These are phyloP conservation scores for Catocala fraxini DNA, from an alignment of 2,888 invertebrate genomes.

Conservation along the genomic window DNA sequence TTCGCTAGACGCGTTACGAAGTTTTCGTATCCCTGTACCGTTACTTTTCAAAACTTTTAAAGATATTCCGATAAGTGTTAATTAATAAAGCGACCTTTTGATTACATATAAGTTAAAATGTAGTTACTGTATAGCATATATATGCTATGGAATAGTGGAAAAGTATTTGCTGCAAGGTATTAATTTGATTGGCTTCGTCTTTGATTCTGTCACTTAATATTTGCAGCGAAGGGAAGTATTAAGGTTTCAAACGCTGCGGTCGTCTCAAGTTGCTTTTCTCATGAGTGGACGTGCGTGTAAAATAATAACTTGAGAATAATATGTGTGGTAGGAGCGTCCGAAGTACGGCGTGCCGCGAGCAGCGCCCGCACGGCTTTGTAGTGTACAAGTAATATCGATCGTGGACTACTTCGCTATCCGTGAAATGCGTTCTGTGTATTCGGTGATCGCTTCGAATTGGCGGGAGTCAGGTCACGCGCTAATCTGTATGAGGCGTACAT, in stretches of 20 bases:
- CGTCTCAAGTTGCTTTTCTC: constrained; percentile 87
- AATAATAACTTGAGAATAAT: constrained; percentile 86
- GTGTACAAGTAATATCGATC: constrained; percentile 81
- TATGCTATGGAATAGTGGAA: constrained; percentile 64
- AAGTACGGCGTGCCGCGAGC: constrained; percentile 70
- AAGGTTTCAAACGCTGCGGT: constrained; percentile 87
- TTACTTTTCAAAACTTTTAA: constrained; percentile 54
- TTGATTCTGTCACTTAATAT: constrained; percentile 85
- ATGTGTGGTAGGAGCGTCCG: constrained; percentile 79
- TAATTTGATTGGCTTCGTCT: constrained; percentile 71
- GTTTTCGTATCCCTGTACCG: constrained; percentile 59
- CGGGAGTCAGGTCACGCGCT: constrained; percentile 69
- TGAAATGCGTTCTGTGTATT: constrained; percentile 76
- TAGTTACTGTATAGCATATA: constrained; percentile 16
- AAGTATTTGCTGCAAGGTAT: constrained; percentile 68
- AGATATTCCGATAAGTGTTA: constrained; percentile 20
- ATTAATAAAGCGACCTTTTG: constrained; percentile 21
- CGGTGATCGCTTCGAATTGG: constrained; percentile 78
- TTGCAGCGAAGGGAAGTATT: constrained; percentile 87
- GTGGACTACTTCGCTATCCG: constrained; percentile 73
- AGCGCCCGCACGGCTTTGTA: constrained; percentile 72
- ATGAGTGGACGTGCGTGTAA: constrained; percentile 87
- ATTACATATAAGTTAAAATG: constrained; percentile 14
- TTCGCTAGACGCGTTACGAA: constrained; percentile 79
- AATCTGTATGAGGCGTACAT: constrained; percentile 62